Conservation (phyloP, 2,888 invertebrate genomes). For the Muschampia plurimacula region DNA sequence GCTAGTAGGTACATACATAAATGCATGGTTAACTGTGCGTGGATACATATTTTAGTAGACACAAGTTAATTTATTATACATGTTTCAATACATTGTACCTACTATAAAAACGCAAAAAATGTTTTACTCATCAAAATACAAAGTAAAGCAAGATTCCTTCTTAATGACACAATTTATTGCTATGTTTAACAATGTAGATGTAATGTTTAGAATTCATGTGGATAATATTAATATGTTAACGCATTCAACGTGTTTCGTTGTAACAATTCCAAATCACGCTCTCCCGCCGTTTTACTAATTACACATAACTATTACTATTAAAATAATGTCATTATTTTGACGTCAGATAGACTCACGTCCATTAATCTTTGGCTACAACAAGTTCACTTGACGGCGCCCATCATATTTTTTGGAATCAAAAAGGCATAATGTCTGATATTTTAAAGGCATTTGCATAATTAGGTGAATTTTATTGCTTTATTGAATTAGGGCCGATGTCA, state of each 20-base stretch:
- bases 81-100: not conserved
- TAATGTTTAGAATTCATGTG: conserved; percentile 5
- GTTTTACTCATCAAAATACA: conserved; percentile 2
- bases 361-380: conserved; percentile 74
- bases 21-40: not conserved
- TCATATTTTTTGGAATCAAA: conserved; percentile 75
- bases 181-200: conserved; percentile 11
- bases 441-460: conserved; percentile 84
- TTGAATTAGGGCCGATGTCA: conserved; percentile 85
- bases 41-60: not conserved
- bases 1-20: not conserved
- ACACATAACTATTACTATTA: conserved; percentile 64
- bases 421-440: conserved; percentile 78
- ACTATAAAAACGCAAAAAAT: not conserved
- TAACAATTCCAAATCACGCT: conserved; percentile 49
- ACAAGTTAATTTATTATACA: not conserved
- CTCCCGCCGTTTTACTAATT: conserved; percentile 62
- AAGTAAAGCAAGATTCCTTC: not conserved
- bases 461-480: conserved; percentile 86
- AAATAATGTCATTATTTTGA: conserved; percentile 69
- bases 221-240: conserved; percentile 24
- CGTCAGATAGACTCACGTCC: conserved; percentile 54
- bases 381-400: conserved; percentile 69
- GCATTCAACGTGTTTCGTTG: conserved; percentile 11
- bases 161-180: conserved; percentile 4